phyloP scores from a whole-genome alignment of 2,113 vertebrate species.

The Gadus macrocephalus region DNA sequence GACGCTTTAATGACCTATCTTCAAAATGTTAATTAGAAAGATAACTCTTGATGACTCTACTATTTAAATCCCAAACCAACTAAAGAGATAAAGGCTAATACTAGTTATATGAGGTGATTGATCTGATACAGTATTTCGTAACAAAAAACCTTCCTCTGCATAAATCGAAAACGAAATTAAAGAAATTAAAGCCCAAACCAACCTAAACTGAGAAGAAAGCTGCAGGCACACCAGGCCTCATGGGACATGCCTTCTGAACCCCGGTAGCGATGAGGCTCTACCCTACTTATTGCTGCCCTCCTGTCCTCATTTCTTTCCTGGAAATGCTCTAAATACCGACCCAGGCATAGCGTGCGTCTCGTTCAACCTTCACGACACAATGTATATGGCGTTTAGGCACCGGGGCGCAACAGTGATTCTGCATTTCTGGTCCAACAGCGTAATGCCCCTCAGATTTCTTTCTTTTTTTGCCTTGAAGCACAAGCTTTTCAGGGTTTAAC shows the following conservation, averaged over 20 bases:
- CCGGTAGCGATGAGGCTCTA: conserved; percentile 58
- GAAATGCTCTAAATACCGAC: conserved; percentile 42
- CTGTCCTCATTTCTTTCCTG: conserved; percentile 53
- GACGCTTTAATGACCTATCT: too few relatives aligned
- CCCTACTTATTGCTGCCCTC: conserved; percentile 45
- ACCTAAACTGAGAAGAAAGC: conserved; percentile 26
- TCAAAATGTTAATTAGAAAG: too few relatives aligned
- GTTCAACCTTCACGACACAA: conserved; percentile 29
- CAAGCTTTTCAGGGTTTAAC: conserved; percentile 56
- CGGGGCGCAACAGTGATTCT: conserved; percentile 27
- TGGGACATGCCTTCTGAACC: conserved; percentile 59
- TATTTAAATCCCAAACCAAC: neutral
- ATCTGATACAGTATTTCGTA: conserved; percentile 23
- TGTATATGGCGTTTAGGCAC: conserved; percentile 2
- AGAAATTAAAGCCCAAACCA: conserved; percentile 37
- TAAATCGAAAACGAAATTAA: conserved; percentile 39
- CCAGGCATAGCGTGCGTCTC: conserved; percentile 34
- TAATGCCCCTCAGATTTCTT: conserved; percentile 6
- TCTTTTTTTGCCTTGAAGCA: conserved; percentile 27
- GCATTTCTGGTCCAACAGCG: conserved; percentile 14
- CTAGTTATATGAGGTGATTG: conserved; percentile 37
- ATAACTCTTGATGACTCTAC: conserved; percentile 1
- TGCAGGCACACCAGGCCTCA: conserved; percentile 35
- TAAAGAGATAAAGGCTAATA: conserved; percentile 14
- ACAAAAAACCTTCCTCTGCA: conserved; percentile 6